Percentiles rank a stretch among this genome's conserved stretches.
Evolutionary conservation across 2,113 vertebrate genomes (phyloP).

Genomic region (Myotis davidii): DNA sequence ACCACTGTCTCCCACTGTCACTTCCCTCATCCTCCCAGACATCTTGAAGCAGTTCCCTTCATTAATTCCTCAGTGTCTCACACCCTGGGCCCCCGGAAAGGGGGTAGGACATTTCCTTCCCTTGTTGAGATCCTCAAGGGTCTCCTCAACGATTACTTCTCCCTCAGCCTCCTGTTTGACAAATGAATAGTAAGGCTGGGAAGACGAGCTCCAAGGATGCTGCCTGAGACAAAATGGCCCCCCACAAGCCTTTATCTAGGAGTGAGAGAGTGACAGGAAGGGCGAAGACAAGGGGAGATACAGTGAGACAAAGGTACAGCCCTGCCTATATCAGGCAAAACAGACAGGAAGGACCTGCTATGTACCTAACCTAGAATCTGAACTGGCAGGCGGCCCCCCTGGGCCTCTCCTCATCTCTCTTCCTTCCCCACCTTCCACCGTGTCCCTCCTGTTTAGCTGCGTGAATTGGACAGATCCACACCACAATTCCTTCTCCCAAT

Average conservation of each 20-base stretch:
- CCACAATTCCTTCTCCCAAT: not conserved
- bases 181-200: not conserved
- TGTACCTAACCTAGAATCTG: not conserved
- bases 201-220: not conserved
- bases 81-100: not conserved
- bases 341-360: not conserved
- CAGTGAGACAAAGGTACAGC: not conserved
- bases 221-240: slow-evolving; percentile 74
- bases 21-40: slow-evolving; percentile 18
- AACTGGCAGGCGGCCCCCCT: not conserved
- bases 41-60: not conserved
- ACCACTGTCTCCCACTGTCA: not conserved
- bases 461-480: not conserved
- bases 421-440: not conserved
- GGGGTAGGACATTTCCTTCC: not conserved
- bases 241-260: slow-evolving; percentile 18
- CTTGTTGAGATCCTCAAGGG: not conserved
- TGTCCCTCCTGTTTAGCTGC: not conserved
- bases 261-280: slow-evolving; percentile 38
- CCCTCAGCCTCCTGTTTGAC: not conserved
- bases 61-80: not conserved
- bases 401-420: not conserved
- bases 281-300: not conserved
- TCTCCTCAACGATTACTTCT: slow-evolving; percentile 28
- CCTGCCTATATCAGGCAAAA: not conserved